phyloP scores from a whole-genome alignment of 2,888 invertebrate species.

The Thumatha senex region DNA sequence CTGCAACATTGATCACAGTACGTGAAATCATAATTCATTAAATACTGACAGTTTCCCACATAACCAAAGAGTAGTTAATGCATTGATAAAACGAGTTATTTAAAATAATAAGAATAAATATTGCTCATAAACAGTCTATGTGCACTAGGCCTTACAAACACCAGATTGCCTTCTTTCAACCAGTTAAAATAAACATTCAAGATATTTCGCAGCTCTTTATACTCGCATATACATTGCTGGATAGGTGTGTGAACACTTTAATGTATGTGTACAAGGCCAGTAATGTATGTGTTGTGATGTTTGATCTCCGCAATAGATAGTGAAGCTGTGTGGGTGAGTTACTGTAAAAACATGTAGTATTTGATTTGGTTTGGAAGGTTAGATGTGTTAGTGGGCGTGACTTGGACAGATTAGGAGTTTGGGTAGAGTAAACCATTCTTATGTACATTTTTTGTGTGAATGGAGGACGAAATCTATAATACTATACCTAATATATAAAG shows the following conservation, averaged over 20 bases:
- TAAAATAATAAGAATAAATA: background rate
- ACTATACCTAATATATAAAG: too few species aligned
- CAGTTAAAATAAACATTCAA: slow-evolving; percentile 76
- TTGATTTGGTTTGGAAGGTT: slow-evolving; percentile 8
- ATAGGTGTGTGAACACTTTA: slow-evolving; percentile 32
- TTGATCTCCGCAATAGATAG: slow-evolving; percentile 36
- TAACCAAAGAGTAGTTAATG: too few species aligned
- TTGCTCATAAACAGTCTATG: slow-evolving; percentile 12
- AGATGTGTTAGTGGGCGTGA: slow-evolving; percentile 6
- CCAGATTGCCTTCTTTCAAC: slow-evolving; percentile 82
- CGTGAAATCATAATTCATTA: too few species aligned
- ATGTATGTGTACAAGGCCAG: slow-evolving; percentile 30
- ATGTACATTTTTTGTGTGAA: background rate
- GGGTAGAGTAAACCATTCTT: background rate
- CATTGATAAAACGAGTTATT: too few species aligned
- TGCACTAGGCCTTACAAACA: slow-evolving; percentile 56
- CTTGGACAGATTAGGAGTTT: background rate
- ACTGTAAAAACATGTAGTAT: slow-evolving; percentile 10
- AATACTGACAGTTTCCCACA: too few species aligned
- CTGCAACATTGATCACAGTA: too few species aligned
- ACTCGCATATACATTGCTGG: slow-evolving; percentile 43
- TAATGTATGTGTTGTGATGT: slow-evolving; percentile 34
- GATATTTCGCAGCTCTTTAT: slow-evolving; percentile 77
- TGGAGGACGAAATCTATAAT: too few species aligned
- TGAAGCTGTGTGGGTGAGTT: slow-evolving; percentile 8